Percentiles rank a stretch among this genome's conserved stretches.
Evolutionary conservation across 2,797 vertebrate genomes (phyloP).

Genomic region (Amblyopsis hoosieri): DNA sequence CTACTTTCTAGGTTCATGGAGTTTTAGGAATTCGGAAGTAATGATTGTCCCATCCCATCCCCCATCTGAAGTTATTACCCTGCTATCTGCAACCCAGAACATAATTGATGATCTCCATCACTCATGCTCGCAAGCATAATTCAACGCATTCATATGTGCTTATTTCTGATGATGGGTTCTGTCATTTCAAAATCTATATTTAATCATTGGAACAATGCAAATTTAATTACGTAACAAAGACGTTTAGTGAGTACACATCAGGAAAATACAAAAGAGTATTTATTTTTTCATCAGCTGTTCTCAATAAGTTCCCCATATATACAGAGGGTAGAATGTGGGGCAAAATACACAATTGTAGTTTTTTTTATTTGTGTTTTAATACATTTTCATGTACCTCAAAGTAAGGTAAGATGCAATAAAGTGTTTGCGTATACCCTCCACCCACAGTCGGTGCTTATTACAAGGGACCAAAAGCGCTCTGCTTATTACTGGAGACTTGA

Average conservation of each 20-base stretch:
- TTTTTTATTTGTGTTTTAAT: conserved; percentile 14
- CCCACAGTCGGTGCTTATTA: conserved; percentile 52
- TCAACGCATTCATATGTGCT: no score
- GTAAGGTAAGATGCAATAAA: background rate
- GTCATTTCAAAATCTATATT: no score
- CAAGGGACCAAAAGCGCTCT: conserved; percentile 56
- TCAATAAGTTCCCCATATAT: background rate
- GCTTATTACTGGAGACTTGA: conserved; percentile 57
- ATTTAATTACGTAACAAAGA: no score
- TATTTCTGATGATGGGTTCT: no score
- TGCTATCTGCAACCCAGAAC: conserved; percentile 1
- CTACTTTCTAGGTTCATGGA: conserved; percentile 57
- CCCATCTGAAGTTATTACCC: conserved; percentile 27
- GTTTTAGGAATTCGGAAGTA: conserved; percentile 82
- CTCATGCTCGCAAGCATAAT: no score
- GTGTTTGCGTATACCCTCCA: conserved; percentile 40
- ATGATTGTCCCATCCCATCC: conserved; percentile 64
- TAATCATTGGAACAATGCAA: no score
- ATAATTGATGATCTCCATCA: conserved; percentile 20
- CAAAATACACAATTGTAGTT: conserved; percentile 15
- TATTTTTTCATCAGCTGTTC: no score
- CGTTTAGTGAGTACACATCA: no score
- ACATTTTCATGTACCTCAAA: conserved; percentile 7
- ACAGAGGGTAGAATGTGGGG: conserved; percentile 9
- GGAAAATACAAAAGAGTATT: no score